Conservation (phyloP, 2,888 invertebrate species). For the Dryomyza anilis region DNA sequence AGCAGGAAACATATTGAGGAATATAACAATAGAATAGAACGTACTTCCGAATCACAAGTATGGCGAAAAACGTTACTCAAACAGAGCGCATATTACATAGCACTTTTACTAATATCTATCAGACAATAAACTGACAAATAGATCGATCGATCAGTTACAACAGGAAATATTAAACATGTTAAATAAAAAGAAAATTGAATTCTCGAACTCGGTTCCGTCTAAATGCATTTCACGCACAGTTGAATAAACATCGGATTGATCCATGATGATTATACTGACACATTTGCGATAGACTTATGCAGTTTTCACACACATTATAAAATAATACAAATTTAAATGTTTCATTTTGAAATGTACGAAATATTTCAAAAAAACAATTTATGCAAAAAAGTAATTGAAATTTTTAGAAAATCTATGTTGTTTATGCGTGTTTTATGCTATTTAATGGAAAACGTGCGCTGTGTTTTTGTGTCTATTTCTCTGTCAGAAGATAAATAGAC, state of each 20-base stretch:
- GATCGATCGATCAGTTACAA: neutral
- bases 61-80: too few species aligned
- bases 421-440: slow-evolving; percentile 1
- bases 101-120: too few species aligned
- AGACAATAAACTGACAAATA: neutral
- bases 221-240: neutral
- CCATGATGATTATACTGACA: too few species aligned
- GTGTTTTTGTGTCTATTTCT: too few species aligned
- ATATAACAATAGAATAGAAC: neutral
- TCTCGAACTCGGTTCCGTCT: neutral
- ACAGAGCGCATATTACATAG: too few species aligned
- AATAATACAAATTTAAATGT: too few species aligned
- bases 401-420: neutral
- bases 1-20: neutral
- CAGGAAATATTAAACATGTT: neutral
- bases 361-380: too few species aligned
- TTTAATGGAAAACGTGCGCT: slow-evolving; percentile 5
- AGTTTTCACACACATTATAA: too few species aligned
- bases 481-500: too few species aligned
- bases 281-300: too few species aligned
- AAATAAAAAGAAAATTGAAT: neutral
- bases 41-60: neutral
- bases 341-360: too few species aligned
- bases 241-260: neutral
- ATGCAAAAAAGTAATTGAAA: slow-evolving; percentile 1